Percentiles rank a stretch among this genome's conserved stretches.
These are phyloP conservation scores for Thereva unica DNA, from an alignment of 2,888 invertebrate genomes.

Conservation along the genomic window DNA sequence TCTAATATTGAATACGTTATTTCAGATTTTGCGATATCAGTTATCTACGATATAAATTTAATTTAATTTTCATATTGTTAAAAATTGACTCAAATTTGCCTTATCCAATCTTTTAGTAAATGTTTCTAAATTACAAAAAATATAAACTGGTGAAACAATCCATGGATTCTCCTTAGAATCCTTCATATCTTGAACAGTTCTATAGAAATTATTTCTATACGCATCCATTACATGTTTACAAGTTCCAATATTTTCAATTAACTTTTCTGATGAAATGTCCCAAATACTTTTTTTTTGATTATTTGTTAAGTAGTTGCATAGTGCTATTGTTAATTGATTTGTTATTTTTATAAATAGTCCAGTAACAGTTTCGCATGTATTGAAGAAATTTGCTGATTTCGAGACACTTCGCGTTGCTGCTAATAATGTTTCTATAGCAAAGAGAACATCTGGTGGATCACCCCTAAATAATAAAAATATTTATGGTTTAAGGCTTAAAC, in stretches of 20 bases:
- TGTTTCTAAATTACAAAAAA: conserved; percentile 86
- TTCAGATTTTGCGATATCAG: conserved; percentile 72
- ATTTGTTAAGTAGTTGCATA: conserved; percentile 76
- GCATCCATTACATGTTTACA: conserved; percentile 50
- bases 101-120: conserved; percentile 76
- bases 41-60: conserved; percentile 62
- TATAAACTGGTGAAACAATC: conserved; percentile 85
- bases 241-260: conserved; percentile 74
- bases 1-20: conserved; percentile 74
- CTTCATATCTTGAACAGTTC: conserved; percentile 72
- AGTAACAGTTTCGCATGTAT: conserved; percentile 78
- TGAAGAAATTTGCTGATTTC: conserved; percentile 79
- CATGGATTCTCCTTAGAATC: conserved; percentile 73
- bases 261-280: conserved; percentile 70
- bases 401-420: conserved; percentile 83
- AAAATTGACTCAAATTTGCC: conserved; percentile 54
- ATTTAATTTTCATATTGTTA: not conserved
- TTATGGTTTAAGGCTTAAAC: too few species aligned
- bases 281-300: conserved; percentile 73
- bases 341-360: conserved; percentile 83
- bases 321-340: conserved; percentile 84
- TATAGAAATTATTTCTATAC: conserved; percentile 58
- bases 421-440: conserved; percentile 67
- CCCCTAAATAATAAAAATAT: conserved; percentile 43
- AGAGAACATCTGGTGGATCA: conserved; percentile 49